Conservation (phyloP, 2,113 vertebrate genomes). For the Dromaius novaehollandiae region DNA sequence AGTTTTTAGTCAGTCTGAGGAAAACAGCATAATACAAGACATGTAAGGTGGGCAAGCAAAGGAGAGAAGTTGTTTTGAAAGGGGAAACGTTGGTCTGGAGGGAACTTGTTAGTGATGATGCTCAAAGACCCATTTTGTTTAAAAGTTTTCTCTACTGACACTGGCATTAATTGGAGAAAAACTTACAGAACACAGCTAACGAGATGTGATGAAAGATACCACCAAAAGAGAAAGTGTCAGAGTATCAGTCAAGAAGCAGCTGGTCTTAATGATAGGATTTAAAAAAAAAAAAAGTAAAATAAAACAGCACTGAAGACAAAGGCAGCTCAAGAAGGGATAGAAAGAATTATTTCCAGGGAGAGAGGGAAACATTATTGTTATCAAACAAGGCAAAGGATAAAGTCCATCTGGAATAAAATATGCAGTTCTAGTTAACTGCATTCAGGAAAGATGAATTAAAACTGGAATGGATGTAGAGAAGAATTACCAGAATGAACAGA, state of each 20-base stretch:
- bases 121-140: background rate
- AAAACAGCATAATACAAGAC: background rate
- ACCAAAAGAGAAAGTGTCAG: background rate
- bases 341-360: background rate
- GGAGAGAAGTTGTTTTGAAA: background rate
- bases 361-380: background rate
- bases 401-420: background rate
- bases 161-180: background rate
- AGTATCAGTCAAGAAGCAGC: background rate
- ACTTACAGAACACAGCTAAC: background rate
- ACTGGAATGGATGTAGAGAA: background rate
- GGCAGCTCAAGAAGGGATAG: background rate
- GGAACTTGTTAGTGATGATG: background rate
- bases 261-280: background rate
- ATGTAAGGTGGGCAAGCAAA: background rate
- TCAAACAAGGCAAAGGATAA: background rate
- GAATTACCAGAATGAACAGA: background rate
- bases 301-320: background rate
- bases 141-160: background rate
- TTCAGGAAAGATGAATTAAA: background rate
- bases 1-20: background rate
- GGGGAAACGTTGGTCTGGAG: background rate
- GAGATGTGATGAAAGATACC: background rate
- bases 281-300: background rate
- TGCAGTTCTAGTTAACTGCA: background rate